These are phyloP conservation scores for Paralvinella palmiformis DNA, from an alignment of 1,140 invertebrate genomes.

Conservation along the genomic window DNA sequence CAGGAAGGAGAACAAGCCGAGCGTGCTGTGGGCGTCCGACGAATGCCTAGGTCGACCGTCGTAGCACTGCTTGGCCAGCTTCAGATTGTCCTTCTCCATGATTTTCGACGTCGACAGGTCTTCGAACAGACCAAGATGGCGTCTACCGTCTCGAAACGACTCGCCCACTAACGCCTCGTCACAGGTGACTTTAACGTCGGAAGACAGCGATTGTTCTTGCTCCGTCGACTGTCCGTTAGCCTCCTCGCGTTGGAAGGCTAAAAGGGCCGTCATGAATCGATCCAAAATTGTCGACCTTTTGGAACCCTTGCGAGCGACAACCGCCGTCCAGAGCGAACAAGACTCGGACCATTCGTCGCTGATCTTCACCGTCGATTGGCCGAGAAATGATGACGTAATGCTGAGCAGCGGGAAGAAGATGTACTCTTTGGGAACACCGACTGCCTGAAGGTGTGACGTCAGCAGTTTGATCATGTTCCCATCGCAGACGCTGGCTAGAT, in stretches of 20 bases:
- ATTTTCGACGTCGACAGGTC: not conserved
- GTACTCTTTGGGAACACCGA: not conserved
- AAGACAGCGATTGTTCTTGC: not conserved
- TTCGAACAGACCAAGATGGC: not conserved
- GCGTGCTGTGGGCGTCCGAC: not conserved
- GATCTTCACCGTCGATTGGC: not conserved
- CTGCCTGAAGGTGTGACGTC: not conserved
- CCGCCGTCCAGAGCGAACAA: not conserved
- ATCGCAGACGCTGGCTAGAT: not conserved
- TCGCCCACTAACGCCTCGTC: not conserved
- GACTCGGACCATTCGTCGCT: not conserved
- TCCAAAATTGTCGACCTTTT: not conserved
- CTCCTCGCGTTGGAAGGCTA: no score
- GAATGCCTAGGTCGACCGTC: no score
- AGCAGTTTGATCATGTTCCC: conserved; percentile 1
- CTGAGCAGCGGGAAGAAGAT: not conserved
- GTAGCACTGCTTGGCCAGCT: not conserved
- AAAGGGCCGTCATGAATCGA: not conserved
- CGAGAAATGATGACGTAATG: not conserved
- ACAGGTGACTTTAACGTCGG: not conserved
- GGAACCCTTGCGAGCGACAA: not conserved
- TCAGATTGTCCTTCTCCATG: not conserved
- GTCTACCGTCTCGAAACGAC: not conserved
- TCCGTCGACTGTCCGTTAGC: not conserved
- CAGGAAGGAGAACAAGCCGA: not conserved